Evolutionary conservation across 2,113 vertebrate species (phyloP).

Genomic region (Hepsetus odoe): DNA sequence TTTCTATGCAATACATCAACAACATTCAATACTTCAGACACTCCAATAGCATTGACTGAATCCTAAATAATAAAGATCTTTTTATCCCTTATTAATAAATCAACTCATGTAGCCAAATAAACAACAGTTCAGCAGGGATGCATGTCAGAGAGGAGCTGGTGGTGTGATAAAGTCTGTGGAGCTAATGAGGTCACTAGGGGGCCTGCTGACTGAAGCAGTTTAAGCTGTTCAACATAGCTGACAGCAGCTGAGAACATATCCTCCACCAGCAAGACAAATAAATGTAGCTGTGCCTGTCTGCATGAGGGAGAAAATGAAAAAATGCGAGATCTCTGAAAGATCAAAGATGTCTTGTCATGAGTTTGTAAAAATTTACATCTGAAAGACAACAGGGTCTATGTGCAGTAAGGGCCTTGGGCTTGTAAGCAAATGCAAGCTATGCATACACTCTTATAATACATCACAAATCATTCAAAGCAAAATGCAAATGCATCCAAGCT

Average conservation of each 20-base stretch:
- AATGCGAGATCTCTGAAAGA: background rate
- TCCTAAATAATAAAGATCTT: background rate
- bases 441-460: too few relatives aligned
- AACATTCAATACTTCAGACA: too few relatives aligned
- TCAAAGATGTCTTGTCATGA: too few relatives aligned
- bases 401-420: too few relatives aligned
- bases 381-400: background rate
- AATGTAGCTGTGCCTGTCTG: background rate
- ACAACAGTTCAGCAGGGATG: background rate
- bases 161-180: background rate
- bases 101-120: background rate
- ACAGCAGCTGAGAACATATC: conserved; percentile 35
- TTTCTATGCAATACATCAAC: too few relatives aligned
- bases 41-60: background rate
- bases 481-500: too few relatives aligned
- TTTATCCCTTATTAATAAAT: background rate
- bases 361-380: background rate
- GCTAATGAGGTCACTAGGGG: conserved; percentile 22
- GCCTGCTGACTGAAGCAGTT: background rate
- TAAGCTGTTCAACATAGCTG: conserved; percentile 21
- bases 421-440: too few relatives aligned
- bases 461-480: too few relatives aligned
- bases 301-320: background rate
- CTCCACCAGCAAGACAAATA: conserved; percentile 19
- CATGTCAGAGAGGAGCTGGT: background rate